These are phyloP conservation scores for Nansenia antarctica DNA, from an alignment of 2,113 vertebrate species.

Conservation along the genomic window DNA sequence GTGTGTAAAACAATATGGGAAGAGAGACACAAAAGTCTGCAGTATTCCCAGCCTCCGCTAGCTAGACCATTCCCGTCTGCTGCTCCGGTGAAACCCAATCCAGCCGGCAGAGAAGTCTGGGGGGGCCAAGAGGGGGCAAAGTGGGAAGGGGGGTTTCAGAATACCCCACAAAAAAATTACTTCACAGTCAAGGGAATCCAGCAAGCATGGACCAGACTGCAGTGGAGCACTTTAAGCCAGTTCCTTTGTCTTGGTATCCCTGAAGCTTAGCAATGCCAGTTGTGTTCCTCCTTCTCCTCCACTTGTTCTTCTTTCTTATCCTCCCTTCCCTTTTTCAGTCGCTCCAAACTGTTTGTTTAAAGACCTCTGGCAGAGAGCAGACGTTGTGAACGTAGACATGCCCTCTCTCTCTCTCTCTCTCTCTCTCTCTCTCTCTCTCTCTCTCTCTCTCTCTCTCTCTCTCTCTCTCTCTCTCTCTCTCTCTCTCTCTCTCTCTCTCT, in stretches of 20 bases:
- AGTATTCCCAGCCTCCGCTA: slow-evolving; percentile 72
- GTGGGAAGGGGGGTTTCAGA: slow-evolving; percentile 28
- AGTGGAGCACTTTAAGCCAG: slow-evolving; percentile 19
- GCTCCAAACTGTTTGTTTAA: slow-evolving; percentile 52
- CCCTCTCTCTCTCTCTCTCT: slow-evolving; percentile 33
- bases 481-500: neutral
- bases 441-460: slow-evolving; percentile 20
- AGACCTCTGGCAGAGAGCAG: slow-evolving; percentile 42
- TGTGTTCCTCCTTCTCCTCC: slow-evolving; percentile 17
- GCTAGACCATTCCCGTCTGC: slow-evolving; percentile 74
- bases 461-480: slow-evolving; percentile 4
- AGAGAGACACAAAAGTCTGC: slow-evolving; percentile 48
- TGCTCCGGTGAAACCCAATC: slow-evolving; percentile 72
- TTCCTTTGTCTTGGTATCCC: neutral
- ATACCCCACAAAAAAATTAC: slow-evolving; percentile 54
- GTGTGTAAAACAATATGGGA: slow-evolving; percentile 43
- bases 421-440: slow-evolving; percentile 4
- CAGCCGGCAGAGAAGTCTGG: slow-evolving; percentile 20
- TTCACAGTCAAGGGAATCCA: slow-evolving; percentile 22
- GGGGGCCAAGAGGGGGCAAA: neutral
- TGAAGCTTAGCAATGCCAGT: neutral
- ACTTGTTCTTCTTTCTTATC: neutral
- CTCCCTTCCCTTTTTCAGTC: slow-evolving; percentile 6
- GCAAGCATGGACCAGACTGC: slow-evolving; percentile 28
- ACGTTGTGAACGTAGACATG: slow-evolving; percentile 31